Percentiles rank a stretch among this genome's conserved stretches.
phyloP scores from a whole-genome alignment of 2,888 invertebrate species.

The Agrotis clavis region DNA sequence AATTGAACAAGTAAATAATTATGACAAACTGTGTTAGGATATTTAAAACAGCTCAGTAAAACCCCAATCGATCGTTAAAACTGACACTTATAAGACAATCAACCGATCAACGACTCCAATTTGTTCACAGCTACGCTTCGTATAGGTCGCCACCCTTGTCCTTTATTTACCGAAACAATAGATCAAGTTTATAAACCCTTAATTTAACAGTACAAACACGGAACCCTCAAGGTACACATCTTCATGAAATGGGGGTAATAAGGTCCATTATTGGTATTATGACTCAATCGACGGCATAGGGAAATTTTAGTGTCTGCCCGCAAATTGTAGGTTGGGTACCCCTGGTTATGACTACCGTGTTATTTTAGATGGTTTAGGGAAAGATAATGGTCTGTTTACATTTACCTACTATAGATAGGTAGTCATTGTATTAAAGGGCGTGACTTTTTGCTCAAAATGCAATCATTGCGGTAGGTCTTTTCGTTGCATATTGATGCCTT shows the following conservation, averaged over 20 bases:
- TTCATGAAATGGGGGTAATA: constrained; percentile 75
- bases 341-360: constrained; percentile 67
- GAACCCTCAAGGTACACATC: constrained; percentile 83
- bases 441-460: background rate
- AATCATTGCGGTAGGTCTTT: constrained; percentile 2
- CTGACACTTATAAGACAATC: constrained; percentile 45
- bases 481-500: background rate
- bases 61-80: constrained; percentile 14
- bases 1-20: too few relatives aligned
- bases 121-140: constrained; percentile 35
- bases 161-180: constrained; percentile 78
- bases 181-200: constrained; percentile 82
- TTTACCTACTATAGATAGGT: background rate
- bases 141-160: constrained; percentile 43
- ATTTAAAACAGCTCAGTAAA: background rate
- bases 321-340: constrained; percentile 83
- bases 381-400: constrained; percentile 23
- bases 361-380: constrained; percentile 50
- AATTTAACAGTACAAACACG: constrained; percentile 80
- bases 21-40: too few relatives aligned
- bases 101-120: constrained; percentile 40
- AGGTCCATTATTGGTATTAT: constrained; percentile 81
- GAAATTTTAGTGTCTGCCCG: constrained; percentile 82
- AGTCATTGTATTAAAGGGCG: background rate
- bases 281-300: constrained; percentile 85